phyloP scores from a whole-genome alignment of 2,888 invertebrate genomes.

The Drosophila peninsularis region DNA sequence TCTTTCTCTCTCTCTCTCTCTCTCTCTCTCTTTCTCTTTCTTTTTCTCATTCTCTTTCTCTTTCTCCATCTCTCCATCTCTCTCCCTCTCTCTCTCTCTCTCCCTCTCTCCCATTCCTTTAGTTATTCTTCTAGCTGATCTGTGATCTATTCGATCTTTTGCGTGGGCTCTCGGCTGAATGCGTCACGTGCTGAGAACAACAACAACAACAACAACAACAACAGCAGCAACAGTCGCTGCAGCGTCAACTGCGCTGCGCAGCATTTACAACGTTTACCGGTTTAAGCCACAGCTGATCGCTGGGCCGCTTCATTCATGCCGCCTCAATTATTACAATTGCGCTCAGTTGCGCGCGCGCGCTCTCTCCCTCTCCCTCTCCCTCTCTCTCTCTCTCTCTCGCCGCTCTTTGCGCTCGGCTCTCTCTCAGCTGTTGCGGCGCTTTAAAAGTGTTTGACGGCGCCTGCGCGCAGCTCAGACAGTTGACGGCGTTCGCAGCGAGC shows the following conservation, averaged over 20 bases:
- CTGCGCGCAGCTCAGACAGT: conserved; percentile 74
- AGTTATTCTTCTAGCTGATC: neutral
- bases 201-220: neutral
- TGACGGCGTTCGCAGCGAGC: conserved; percentile 73
- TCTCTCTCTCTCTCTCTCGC: conserved; percentile 1
- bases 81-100: neutral
- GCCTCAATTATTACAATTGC: conserved; percentile 3
- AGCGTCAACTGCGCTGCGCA: conserved; percentile 12
- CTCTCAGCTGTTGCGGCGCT: conserved; percentile 34
- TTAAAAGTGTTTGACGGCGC: conserved; percentile 64
- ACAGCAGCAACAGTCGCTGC: neutral
- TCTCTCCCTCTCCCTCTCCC: neutral
- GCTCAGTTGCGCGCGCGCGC: too few relatives aligned
- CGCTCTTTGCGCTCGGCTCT: conserved; percentile 2
- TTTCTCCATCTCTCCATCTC: too few relatives aligned
- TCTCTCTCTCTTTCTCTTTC: neutral
- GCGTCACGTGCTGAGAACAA: conserved; percentile 47
- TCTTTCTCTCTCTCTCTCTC: neutral
- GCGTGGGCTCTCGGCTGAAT: conserved; percentile 22
- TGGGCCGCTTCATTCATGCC: conserved; percentile 52
- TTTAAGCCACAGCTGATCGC: conserved; percentile 44
- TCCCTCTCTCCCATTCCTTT: neutral
- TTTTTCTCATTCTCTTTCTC: too few relatives aligned
- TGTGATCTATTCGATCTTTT: neutral
- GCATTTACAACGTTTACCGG: conserved; percentile 56